Conservation (phyloP, 2,113 vertebrate species). For the rabbit (Oryctolagus cuniculus) region DNA sequence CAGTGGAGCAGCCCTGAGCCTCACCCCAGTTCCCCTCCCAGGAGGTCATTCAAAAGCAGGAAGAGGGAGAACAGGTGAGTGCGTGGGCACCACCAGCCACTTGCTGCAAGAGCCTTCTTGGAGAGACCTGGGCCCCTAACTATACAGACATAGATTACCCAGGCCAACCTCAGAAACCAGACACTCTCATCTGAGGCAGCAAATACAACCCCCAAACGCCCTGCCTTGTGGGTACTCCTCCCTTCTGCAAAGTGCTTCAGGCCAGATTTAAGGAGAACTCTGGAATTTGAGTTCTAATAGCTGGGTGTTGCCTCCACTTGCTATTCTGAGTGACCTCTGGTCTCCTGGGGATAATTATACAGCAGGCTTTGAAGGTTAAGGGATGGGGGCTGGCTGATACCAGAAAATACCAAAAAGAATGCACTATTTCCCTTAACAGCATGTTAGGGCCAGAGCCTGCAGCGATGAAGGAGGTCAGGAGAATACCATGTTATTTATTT, state of each 20-base stretch:
- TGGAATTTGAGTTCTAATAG: slow-evolving; percentile 67
- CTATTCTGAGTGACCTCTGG: slow-evolving; percentile 60
- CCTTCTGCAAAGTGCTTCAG: slow-evolving; percentile 40
- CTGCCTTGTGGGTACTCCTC: background rate
- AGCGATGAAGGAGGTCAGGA: slow-evolving; percentile 59
- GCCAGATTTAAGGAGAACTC: slow-evolving; percentile 43
- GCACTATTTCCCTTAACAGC: slow-evolving; percentile 55
- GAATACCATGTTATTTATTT: background rate
- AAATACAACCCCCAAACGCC: slow-evolving; percentile 27
- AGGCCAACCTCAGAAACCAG: slow-evolving; percentile 51
- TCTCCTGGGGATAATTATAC: slow-evolving; percentile 59
- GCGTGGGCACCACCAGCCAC: background rate
- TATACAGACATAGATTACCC: background rate
- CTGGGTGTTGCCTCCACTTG: slow-evolving; percentile 66
- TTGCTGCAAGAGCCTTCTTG: background rate
- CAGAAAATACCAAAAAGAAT: slow-evolving; percentile 59
- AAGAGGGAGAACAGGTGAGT: background rate
- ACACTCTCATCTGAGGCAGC: slow-evolving; percentile 40
- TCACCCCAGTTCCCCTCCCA: background rate
- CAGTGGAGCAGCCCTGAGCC: background rate
- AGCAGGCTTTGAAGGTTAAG: slow-evolving; percentile 23
- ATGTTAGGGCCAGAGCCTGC: slow-evolving; percentile 54
- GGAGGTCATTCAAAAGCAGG: background rate
- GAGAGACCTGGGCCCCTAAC: background rate
- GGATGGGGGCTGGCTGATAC: background rate